Evolutionary conservation across 2,797 vertebrate species (phyloP), one percentile per base, ranked within the genome.

Genomic region (Bovichtus diacanthus): DNA sequence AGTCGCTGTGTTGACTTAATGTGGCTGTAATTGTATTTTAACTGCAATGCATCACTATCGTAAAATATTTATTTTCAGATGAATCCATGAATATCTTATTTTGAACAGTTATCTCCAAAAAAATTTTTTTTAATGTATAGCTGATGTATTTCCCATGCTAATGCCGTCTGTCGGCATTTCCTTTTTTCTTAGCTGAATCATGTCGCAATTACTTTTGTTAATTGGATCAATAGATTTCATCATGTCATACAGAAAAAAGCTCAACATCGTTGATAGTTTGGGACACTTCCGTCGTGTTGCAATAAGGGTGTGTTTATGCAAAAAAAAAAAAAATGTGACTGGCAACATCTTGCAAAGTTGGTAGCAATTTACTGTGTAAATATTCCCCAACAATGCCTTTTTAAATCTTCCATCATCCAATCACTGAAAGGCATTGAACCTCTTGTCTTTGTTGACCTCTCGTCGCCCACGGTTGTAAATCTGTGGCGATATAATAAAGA

Each of bases 401-500:
- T 49, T 2, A 38, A 76, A 74, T 69, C 69, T 76, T 81, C 55
- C 68, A 78, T 84, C 77, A 73, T 69, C 34, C 27, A 68, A 81
- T 82, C 78, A 82, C 5, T 41, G 61, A 38, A 18, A 65, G 51
- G 58, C 68, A 55, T 12, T 43, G 53, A 60, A 47, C n/a, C n/a
- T 54, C 54, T 44, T 27, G 70, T 61, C 69, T 83, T 25, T 36
- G 36, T 39, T 66, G 76, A 87, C 82, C 82, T 81, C 59, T 47
- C n/a, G 4, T 39, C 47, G 27, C 47, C 70, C 66, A 38, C 69
- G 38, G 70, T 36, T 54, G 46, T 73, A 86, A 82, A 84, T 82
- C 78, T 3, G 59, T 4, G 61, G 19, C 71, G 58, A n/a, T n/a
- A 85, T 67, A 79, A 78, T 87, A 82, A 87, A 81, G 76, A 85